Evolutionary conservation across 2,797 vertebrate genomes (phyloP), one percentile per base, ranked within the genome.

Genomic region (Sebastes elongatus): DNA sequence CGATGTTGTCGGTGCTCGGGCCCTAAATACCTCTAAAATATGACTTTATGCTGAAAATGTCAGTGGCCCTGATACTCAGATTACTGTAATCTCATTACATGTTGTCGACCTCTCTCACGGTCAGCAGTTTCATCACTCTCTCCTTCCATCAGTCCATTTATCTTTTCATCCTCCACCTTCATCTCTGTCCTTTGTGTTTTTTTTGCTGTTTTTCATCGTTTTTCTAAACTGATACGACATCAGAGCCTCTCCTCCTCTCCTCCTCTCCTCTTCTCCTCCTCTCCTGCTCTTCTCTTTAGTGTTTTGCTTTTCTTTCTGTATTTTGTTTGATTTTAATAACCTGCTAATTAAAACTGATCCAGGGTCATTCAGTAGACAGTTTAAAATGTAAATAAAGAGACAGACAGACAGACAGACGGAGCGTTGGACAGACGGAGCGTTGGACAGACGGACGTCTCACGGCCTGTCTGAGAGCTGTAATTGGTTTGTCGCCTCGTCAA

Each of bases 401-500:
- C 18, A 14, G 67, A 77, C 11, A 2, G 66, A 61, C 57, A 5
- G 46, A 49, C 49, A n/a, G 23, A 23, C 23, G 23, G 23, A 23
- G 23, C 23, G 23, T 8, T 10, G 20, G 70, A 13, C 59, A 20
- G 77, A 53, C 10, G 23, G 74, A 66, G 23, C 23, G 23, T 8
- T 10, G 20, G 70, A 13, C 59, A 20, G 77, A 53, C 10, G 23
- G 74, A 66, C 16, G 28, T 78, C 82, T 88, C 69, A 53, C 11
- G 18, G 72, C 74, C 55, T 30, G 68, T 85, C 84, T 83, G 72
- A 2, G n/a, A 69, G 78, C 88, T 76, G 79, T 88, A 90, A 90
- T 85, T 88, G 84, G 84, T 83, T 86, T 85, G 86, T 88, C 60
- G 78, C 84, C 71, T 86, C 64, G 67, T 88, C 86, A 88, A 81